Evolutionary conservation across 2,888 invertebrate species (phyloP), one percentile per base, ranked within the genome.

Genomic region (Caenorhabditis sinica): DNA sequence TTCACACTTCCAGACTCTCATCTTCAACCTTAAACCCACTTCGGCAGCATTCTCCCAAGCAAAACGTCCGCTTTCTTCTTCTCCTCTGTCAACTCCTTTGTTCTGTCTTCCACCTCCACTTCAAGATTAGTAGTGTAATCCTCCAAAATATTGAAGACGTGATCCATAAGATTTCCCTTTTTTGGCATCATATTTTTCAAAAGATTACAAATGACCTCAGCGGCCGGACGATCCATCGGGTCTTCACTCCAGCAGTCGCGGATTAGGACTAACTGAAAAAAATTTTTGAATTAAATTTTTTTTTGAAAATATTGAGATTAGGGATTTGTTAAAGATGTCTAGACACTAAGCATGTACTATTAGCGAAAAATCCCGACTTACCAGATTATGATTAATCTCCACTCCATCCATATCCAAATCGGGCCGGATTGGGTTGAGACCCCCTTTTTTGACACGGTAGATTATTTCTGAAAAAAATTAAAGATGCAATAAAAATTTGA

Each of bases 121-220:
- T 91, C 91, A 23, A 91, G 63, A 17, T 89, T 89, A 0, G 83
- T 89, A 0, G 92, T 91, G 68, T 92, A 92, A 20, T 90, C 86
- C 77, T 92, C 91, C 53, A 91, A 66, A 84, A 91, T 90, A 17
- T 88, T 86, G 83, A 91, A 91, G 25, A 92, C 91, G 66, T 91
- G 90, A 76, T 92, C 91, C 89, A 91, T 91, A 43, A 91, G 79
- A 66, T 90, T 91, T 13, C 82, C 80, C 9, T 87, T 86, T 51
- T 83, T 85, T 5, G 86, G 86, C 51, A 87, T 75, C 77, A 88
- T 86, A 56, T 45, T 80, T 23, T 49, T 63, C 45, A 86, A 33
- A 9, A 86, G 49, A 40, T 83, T 82, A 43, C 75, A 69, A 2
- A 84, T 83, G 36, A 81, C 66, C 17, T 88, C 88, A 28, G 89